These are phyloP conservation scores for Ptychobarbus kaznakovi DNA, from an alignment of 2,797 vertebrate genomes.

Conservation along the genomic window DNA sequence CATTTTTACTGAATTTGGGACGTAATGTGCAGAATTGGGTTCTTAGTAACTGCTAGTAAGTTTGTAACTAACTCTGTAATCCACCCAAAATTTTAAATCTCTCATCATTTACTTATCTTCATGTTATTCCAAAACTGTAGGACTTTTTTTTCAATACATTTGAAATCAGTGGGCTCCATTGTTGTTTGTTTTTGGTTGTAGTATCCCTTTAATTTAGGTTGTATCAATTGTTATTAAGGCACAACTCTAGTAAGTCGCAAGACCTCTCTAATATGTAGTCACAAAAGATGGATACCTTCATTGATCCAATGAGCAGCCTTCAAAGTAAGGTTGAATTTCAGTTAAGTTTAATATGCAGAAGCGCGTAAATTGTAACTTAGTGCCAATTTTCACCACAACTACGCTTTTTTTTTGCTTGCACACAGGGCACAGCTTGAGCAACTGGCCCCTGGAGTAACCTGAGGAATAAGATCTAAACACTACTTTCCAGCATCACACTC, in stretches of 20 bases:
- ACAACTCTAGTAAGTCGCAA: neutral
- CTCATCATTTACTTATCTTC: neutral
- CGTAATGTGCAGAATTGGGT: neutral
- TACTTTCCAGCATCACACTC: neutral
- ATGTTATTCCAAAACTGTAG: neutral
- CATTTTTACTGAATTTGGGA: neutral
- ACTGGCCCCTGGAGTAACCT: neutral
- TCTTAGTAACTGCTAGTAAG: neutral
- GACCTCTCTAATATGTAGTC: neutral
- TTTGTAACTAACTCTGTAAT: neutral
- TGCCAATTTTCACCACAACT: neutral
- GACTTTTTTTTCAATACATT: neutral
- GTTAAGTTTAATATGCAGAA: neutral
- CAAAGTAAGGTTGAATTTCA: neutral
- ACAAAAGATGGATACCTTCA: neutral
- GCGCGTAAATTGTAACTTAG: neutral
- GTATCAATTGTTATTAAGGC: neutral
- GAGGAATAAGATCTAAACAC: conserved; percentile 5
- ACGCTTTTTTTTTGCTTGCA: neutral
- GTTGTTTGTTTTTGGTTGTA: neutral
- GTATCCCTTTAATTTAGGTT: neutral
- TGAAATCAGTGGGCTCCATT: neutral
- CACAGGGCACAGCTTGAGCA: neutral
- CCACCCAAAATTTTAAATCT: neutral
- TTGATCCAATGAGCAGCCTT: neutral